phyloP scores from a whole-genome alignment of 2,888 invertebrate genomes.

The Lingula anatina region DNA sequence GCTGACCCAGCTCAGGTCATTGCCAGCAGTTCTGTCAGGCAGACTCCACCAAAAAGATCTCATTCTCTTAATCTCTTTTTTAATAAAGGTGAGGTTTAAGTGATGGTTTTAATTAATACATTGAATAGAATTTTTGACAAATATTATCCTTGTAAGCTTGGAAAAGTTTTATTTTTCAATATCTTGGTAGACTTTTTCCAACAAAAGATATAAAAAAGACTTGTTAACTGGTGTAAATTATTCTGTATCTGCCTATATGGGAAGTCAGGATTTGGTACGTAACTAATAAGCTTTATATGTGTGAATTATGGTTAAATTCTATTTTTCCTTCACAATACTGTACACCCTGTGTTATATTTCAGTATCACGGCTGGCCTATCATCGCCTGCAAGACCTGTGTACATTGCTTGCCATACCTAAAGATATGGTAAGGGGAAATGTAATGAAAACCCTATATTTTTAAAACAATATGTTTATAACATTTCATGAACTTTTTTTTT shows the following conservation, averaged over 20 bases:
- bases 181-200: not conserved
- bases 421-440: conserved; percentile 43
- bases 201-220: not conserved
- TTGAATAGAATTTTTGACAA: not conserved
- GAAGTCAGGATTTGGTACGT: not conserved
- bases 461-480: too few relatives aligned
- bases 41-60: conserved; percentile 14
- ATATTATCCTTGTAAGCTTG: too few relatives aligned
- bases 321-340: too few relatives aligned
- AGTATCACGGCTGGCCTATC: conserved; percentile 38
- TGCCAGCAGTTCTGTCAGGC: too few relatives aligned
- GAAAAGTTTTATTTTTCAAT: not conserved
- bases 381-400: conserved; percentile 32
- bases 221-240: too few relatives aligned
- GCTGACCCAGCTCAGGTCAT: too few relatives aligned
- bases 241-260: too few relatives aligned
- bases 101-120: not conserved
- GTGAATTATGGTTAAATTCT: too few relatives aligned
- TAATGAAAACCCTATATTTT: too few relatives aligned
- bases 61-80: conserved; percentile 34
- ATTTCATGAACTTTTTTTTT: too few relatives aligned
- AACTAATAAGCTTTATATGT: too few relatives aligned
- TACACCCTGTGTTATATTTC: conserved; percentile 12
- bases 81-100: conserved; percentile 33
- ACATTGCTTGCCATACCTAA: conserved; percentile 22